Conservation (phyloP, 2,888 invertebrate genomes). For the Epistrophe eligans region DNA sequence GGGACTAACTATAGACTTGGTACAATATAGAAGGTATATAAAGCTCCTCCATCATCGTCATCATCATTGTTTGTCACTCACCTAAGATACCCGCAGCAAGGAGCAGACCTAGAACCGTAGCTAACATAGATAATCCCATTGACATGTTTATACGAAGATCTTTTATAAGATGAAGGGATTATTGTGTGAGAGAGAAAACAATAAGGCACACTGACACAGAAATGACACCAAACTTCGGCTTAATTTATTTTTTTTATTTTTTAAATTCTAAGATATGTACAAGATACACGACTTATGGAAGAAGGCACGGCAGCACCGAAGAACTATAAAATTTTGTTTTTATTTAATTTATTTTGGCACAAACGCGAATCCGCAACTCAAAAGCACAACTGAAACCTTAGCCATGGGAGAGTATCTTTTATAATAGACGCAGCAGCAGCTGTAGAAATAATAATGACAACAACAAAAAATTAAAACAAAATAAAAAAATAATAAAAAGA, state of each 20-base stretch:
- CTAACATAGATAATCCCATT: conserved; percentile 52
- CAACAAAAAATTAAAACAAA: conserved; percentile 36
- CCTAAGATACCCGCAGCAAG: conserved; percentile 51
- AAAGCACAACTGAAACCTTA: conserved; percentile 79
- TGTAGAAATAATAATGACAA: conserved; percentile 40
- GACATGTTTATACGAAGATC: conserved; percentile 47
- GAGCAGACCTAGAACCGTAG: conserved; percentile 43
- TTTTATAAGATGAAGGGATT: conserved; percentile 31
- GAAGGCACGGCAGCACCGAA: background rate
- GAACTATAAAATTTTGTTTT: background rate
- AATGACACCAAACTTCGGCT: background rate
- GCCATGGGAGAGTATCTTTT: conserved; percentile 72
- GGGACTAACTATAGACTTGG: background rate
- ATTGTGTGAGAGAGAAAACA: conserved; percentile 11
- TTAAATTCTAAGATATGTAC: background rate
- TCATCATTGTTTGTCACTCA: conserved; percentile 50
- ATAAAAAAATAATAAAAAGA: conserved; percentile 37
- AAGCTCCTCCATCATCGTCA: conserved; percentile 3
- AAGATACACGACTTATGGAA: conserved; percentile 9
- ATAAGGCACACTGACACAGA: conserved; percentile 35
- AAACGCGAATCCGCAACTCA: conserved; percentile 74
- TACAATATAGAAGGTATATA: background rate
- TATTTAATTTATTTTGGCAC: conserved; percentile 50
- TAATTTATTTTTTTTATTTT: background rate
- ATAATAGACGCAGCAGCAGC: conserved; percentile 62